Percentiles rank a stretch among this genome's conserved stretches.
These are phyloP conservation scores for Hyles vespertilio DNA, from an alignment of 1,140 invertebrate species.

Conservation along the genomic window DNA sequence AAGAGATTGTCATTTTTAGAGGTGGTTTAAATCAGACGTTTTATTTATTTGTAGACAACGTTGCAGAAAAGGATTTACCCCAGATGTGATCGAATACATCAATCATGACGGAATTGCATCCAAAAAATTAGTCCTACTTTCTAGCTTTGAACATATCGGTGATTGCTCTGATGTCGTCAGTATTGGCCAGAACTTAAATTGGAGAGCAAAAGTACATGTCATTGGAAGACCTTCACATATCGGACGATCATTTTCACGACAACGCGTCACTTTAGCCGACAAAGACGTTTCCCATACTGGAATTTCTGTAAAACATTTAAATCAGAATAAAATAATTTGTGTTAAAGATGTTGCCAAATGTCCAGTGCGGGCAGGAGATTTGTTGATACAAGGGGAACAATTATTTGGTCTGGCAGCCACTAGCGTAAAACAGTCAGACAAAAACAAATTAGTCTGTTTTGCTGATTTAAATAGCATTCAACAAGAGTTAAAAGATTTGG, in stretches of 20 bases:
- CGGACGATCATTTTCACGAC: constrained; percentile 41
- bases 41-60: constrained; percentile 34
- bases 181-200: constrained; percentile 29
- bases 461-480: constrained; percentile 37
- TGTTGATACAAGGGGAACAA: constrained; percentile 41
- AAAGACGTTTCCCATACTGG: constrained; percentile 12
- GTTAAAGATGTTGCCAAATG: constrained; percentile 44
- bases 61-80: constrained; percentile 56
- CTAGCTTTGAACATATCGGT: constrained; percentile 39
- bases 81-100: constrained; percentile 39
- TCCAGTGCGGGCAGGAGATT: constrained; percentile 49
- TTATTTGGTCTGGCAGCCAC: constrained; percentile 49
- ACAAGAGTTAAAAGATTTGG: constrained; percentile 31
- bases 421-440: constrained; percentile 27
- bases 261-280: constrained; percentile 30
- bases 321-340: constrained; percentile 41
- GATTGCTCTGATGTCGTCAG: constrained; percentile 34
- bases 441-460: constrained; percentile 41
- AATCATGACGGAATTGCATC: constrained; percentile 37
- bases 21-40: no score
- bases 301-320: constrained; percentile 22
- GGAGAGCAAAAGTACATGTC: constrained; percentile 25
- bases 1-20: no score
- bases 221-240: constrained; percentile 45
- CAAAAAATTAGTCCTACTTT: constrained; percentile 46